phyloP scores from a whole-genome alignment of 2,888 invertebrate species.

The Acanthacorydalis orientalis region DNA sequence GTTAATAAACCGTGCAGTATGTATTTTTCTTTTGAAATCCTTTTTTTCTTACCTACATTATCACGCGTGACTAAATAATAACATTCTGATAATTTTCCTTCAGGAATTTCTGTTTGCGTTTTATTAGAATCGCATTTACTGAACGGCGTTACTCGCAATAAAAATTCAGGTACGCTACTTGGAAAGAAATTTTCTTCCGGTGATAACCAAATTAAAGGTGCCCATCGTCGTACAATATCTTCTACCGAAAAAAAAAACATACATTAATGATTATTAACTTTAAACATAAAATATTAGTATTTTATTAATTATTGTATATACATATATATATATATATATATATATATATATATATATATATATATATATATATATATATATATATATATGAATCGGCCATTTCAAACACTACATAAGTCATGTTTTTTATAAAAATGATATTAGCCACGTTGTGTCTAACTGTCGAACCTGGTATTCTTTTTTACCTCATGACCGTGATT shows the following conservation, averaged over 20 bases:
- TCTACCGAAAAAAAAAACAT: conserved; percentile 14
- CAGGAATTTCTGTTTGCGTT: conserved; percentile 13
- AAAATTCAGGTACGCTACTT: conserved; percentile 39
- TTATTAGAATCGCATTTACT: neutral
- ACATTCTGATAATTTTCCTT: conserved; percentile 22
- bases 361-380: too few species aligned
- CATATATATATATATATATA: too few species aligned
- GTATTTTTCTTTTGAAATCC: neutral
- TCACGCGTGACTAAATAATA: conserved; percentile 32
- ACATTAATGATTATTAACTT: too few species aligned
- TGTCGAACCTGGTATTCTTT: too few species aligned
- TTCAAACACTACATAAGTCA: too few species aligned
- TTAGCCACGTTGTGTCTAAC: too few species aligned
- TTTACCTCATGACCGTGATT: too few species aligned
- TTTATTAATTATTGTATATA: too few species aligned
- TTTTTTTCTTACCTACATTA: conserved; percentile 24
- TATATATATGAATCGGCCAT: too few species aligned
- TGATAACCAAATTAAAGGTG: conserved; percentile 47
- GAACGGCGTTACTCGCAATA: conserved; percentile 31
- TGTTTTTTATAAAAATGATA: too few species aligned
- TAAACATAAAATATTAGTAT: too few species aligned
- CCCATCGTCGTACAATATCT: conserved; percentile 38
- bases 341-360: too few species aligned
- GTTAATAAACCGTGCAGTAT: neutral
- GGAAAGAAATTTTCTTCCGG: conserved; percentile 47